Conservation (phyloP, 2,888 invertebrate species). For the Athripsodes cinereus region DNA sequence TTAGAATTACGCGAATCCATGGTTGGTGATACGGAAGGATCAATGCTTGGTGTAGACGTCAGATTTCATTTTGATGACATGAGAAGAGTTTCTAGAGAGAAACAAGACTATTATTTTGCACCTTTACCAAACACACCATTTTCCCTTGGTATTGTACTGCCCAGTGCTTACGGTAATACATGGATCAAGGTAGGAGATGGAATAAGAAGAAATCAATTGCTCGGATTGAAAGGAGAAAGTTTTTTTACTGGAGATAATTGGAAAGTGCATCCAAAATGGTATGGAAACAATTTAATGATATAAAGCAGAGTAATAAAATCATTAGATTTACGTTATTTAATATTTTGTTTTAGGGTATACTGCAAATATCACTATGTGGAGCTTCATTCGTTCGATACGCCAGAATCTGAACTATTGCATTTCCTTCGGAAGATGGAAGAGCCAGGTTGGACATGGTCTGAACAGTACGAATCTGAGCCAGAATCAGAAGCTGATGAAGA, state of each 20-base stretch:
- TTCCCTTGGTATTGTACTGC: constrained; percentile 78
- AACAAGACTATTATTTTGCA: constrained; percentile 78
- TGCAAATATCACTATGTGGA: constrained; percentile 82
- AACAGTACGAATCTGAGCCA: constrained; percentile 50
- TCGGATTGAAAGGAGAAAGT: constrained; percentile 62
- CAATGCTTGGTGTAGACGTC: constrained; percentile 60
- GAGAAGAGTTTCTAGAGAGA: constrained; percentile 74
- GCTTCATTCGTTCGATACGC: constrained; percentile 65
- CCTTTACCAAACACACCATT: constrained; percentile 81
- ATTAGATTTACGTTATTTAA: too few relatives aligned
- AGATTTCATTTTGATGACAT: constrained; percentile 81
- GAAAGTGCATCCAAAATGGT: constrained; percentile 84
- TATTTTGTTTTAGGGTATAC: constrained; percentile 67
- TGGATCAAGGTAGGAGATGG: constrained; percentile 73
- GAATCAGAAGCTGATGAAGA: constrained; percentile 14
- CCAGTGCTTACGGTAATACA: constrained; percentile 71
- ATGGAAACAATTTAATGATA: constrained; percentile 25
- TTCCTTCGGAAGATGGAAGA: constrained; percentile 64
- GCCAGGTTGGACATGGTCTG: constrained; percentile 56
- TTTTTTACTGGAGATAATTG: constrained; percentile 69
- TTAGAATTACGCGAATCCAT: constrained; percentile 58
- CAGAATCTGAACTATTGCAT: constrained; percentile 68
- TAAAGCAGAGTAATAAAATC: too few relatives aligned
- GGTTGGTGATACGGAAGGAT: constrained; percentile 63
- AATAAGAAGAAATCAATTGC: constrained; percentile 60